Evolutionary conservation across 2,113 vertebrate species (phyloP).

Genomic region (Tringa solitaria): DNA sequence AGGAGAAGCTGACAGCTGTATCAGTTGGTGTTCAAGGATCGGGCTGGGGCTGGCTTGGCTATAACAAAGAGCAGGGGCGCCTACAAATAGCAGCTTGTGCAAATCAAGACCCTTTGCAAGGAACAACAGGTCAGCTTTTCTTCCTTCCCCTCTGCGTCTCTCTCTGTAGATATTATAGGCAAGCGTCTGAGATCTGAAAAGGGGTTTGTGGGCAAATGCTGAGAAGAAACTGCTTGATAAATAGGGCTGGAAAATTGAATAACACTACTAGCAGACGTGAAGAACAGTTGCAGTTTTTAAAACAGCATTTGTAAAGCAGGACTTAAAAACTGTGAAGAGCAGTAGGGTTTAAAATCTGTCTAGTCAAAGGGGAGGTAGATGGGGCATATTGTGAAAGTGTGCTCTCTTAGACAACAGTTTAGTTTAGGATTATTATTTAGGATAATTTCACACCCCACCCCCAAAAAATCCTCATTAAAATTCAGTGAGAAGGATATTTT

Average conservation of each 20-base stretch:
- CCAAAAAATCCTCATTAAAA: not conserved
- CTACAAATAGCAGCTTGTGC: conserved; percentile 86
- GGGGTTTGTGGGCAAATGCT: not conserved
- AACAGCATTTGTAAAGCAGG: not conserved
- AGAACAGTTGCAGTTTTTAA: not conserved
- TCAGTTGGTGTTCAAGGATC: conserved; percentile 94
- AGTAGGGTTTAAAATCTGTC: not conserved
- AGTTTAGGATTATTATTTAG: not conserved
- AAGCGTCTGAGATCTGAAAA: not conserved
- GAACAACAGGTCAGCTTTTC: conserved; percentile 86
- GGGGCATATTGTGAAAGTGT: not conserved
- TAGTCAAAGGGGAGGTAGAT: not conserved
- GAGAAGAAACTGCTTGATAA: not conserved
- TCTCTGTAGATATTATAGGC: not conserved
- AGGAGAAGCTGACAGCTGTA: conserved; percentile 88
- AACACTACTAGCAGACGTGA: not conserved
- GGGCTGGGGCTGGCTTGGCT: conserved; percentile 97
- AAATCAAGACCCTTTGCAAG: conserved; percentile 96
- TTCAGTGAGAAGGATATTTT: not conserved
- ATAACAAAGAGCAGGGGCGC: conserved; percentile 83
- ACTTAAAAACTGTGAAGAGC: not conserved
- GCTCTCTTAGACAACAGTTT: not conserved
- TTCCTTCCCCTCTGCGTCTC: not conserved
- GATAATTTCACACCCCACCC: not conserved
- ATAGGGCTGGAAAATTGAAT: not conserved